Evolutionary conservation across 2,888 invertebrate genomes (phyloP).

Genomic region (Deroplatys truncata): DNA sequence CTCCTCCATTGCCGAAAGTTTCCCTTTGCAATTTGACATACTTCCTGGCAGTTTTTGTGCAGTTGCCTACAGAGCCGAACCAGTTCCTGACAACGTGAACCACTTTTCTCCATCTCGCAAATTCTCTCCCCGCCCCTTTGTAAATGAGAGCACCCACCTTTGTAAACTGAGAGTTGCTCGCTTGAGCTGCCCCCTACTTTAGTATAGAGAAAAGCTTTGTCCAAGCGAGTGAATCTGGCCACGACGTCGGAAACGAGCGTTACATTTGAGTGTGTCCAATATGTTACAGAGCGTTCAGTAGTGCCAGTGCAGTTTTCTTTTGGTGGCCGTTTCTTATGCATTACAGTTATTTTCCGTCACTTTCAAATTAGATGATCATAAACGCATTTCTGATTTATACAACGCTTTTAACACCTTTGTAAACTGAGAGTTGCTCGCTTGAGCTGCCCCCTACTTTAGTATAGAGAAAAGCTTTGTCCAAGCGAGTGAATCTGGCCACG

Average conservation of each 20-base stretch:
- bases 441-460: background rate
- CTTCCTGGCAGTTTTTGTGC: background rate
- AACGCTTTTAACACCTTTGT: too few species aligned
- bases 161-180: background rate
- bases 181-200: background rate
- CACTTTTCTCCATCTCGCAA: background rate
- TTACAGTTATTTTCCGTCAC: too few species aligned
- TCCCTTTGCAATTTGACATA: background rate
- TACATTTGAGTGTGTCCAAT: too few species aligned
- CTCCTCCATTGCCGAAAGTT: background rate
- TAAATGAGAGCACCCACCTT: background rate
- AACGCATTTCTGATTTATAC: too few species aligned
- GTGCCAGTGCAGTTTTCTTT: too few species aligned
- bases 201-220: background rate
- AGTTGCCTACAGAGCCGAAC: background rate
- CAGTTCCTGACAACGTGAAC: background rate
- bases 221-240: too few species aligned
- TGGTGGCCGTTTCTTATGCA: too few species aligned
- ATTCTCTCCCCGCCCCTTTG: background rate
- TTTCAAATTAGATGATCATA: too few species aligned
- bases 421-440: background rate
- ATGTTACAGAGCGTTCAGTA: too few species aligned
- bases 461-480: background rate
- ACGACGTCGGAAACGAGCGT: too few species aligned
- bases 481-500: too few species aligned